Evolutionary conservation across 2,113 vertebrate species (phyloP).

Genomic region (Chamaetylas fuelleborni): DNA sequence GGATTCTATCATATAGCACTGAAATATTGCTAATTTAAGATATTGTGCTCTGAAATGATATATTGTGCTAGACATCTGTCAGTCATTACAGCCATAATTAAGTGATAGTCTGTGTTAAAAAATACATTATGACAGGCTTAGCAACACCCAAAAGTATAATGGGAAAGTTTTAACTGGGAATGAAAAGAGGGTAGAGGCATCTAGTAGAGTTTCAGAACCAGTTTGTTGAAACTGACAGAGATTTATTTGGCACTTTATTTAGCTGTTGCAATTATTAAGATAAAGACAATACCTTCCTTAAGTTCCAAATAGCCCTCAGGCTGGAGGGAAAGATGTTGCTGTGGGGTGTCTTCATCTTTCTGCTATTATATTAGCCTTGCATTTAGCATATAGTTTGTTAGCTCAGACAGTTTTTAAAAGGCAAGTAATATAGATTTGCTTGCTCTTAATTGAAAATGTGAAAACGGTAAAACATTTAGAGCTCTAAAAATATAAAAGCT

Average conservation of each 20-base stretch:
- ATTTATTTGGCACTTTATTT: slow-evolving; percentile 47
- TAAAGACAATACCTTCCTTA: slow-evolving; percentile 15
- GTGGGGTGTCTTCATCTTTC: background rate
- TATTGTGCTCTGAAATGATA: background rate
- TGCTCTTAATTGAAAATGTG: background rate
- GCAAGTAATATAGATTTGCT: background rate
- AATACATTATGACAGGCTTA: background rate
- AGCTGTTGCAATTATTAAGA: slow-evolving; percentile 13
- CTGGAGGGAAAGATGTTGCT: background rate
- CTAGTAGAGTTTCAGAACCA: slow-evolving; percentile 21
- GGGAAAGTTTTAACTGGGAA: slow-evolving; percentile 28
- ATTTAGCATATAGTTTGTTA: slow-evolving; percentile 12
- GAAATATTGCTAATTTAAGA: background rate
- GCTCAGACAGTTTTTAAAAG: background rate
- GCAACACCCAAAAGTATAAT: slow-evolving; percentile 5
- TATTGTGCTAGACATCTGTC: background rate
- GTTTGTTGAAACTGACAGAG: slow-evolving; percentile 19
- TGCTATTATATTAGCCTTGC: background rate
- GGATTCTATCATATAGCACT: background rate
- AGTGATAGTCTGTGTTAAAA: background rate
- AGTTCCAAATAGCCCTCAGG: background rate
- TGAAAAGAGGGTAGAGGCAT: slow-evolving; percentile 8
- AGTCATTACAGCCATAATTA: background rate
- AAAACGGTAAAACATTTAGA: background rate
- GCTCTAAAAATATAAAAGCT: background rate